These are phyloP conservation scores for Gallinago stenura DNA, from an alignment of 2,797 vertebrate genomes.

Conservation along the genomic window DNA sequence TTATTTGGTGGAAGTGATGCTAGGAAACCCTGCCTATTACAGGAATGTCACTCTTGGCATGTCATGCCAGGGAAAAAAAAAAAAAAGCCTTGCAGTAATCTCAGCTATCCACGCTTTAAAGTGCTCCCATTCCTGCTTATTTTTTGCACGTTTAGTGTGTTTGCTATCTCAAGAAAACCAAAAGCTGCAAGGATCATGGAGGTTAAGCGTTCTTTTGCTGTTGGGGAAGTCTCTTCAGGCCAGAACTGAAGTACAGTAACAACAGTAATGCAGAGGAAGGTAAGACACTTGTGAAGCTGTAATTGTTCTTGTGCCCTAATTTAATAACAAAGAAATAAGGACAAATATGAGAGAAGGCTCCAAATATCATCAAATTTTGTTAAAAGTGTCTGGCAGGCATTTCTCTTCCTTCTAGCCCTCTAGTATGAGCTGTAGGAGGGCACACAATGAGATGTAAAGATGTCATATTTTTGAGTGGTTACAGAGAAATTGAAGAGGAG, in stretches of 20 bases:
- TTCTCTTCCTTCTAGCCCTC: background rate
- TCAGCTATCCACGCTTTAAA: background rate
- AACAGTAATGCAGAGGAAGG: background rate
- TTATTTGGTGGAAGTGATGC: background rate
- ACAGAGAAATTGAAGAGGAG: constrained; percentile 3
- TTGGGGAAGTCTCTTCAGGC: background rate
- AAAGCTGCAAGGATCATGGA: background rate
- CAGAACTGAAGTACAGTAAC: background rate
- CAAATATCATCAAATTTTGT: background rate
- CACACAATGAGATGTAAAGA: background rate
- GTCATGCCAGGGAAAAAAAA: background rate
- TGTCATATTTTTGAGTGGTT: constrained; percentile 4
- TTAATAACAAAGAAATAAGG: background rate
- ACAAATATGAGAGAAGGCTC: background rate
- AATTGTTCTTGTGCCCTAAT: background rate
- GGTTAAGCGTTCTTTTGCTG: background rate
- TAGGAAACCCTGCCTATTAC: background rate
- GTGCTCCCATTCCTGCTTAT: background rate
- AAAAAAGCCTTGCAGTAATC: background rate
- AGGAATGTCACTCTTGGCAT: background rate
- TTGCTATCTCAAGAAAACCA: background rate
- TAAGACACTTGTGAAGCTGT: background rate
- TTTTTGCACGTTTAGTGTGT: background rate
- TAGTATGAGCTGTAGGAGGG: background rate
- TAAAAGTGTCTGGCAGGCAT: background rate